Base-by-base conservation (phyloP, 1,140 invertebrate species). In the Melitaea cinxia region DNA sequence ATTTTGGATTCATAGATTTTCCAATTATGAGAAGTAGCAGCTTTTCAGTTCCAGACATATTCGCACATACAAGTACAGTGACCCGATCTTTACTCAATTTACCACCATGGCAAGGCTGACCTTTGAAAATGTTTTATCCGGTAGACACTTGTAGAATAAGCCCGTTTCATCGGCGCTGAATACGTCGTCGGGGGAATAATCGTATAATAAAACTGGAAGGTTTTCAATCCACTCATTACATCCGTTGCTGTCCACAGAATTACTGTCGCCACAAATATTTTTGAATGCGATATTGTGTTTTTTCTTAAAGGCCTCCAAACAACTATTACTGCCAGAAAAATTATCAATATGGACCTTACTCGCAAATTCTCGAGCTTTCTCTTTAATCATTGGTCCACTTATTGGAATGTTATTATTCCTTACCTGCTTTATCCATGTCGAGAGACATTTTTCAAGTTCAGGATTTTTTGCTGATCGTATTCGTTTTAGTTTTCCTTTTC, bases 271-370 rank as follows among this genome's bases (percentile, higher is more conserved):
- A 59, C 45, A 52, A 42, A 42, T 26, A 39, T 49, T 52, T 62
- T 68, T 65, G 54, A 68, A 72, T 33, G 33, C 62, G 26, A 69
- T 65, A 59, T 52, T 56, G 24, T 68, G 37, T 58, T 57, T 33
- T 65, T 53, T 67, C 37, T 64, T 70, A 58, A 74, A 74, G 17
- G 58, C 55, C 28, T 74, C 65, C 23, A 70, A 54, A 60, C 65
- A 70, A n/a, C 72, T 62, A 62, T 74, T 74, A 53, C 68, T 73
- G 39, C 23, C 55, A 53, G 24, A 68, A 59, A 73, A 73, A 61
- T 73, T 70, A 59, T 65, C 17, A 49, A 65, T 65, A 37, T 17
- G 14, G 30, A 68, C 52, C 26, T 37, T 68, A 23, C 26, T 33
- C 14, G 58, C 61, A 49, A 68, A 68, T 14, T 65, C 53, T 72